A percentile compares a stretch with the other conserved stretches of the same genome.
These are phyloP conservation scores for Cosmia trapezina DNA, from an alignment of 2,888 invertebrate species.

Conservation along the genomic window DNA sequence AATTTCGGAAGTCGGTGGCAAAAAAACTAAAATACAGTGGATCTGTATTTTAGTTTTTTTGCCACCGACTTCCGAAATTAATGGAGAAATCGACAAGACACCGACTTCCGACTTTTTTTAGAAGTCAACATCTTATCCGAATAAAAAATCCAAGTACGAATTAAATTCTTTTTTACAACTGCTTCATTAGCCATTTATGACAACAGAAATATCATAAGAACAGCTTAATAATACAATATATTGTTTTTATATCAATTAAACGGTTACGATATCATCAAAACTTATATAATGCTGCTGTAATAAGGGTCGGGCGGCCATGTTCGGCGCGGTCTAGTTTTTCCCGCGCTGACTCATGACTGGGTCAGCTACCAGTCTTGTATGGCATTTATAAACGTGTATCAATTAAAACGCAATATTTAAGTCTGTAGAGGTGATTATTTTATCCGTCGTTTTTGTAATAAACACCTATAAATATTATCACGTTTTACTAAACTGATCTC, in stretches of 20 bases:
- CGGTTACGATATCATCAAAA: constrained; percentile 41
- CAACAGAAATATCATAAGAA: constrained; percentile 21
- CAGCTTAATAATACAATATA: constrained; percentile 33
- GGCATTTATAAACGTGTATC: constrained; percentile 46
- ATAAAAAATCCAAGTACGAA: background rate
- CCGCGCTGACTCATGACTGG: constrained; percentile 71
- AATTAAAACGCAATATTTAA: constrained; percentile 56
- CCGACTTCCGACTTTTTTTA: too few species aligned
- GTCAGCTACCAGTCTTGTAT: constrained; percentile 61
- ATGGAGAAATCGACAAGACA: too few species aligned
- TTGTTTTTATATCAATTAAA: constrained; percentile 33
- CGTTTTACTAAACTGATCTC: constrained; percentile 40
- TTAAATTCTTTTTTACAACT: constrained; percentile 13
- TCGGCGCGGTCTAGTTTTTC: constrained; percentile 69
- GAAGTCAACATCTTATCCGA: background rate
- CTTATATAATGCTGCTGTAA: constrained; percentile 11
- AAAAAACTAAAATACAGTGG: too few species aligned
- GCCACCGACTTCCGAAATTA: too few species aligned
- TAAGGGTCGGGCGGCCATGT: constrained; percentile 49
- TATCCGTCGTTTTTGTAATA: constrained; percentile 35
- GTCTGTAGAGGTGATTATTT: constrained; percentile 39
- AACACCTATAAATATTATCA: constrained; percentile 43
- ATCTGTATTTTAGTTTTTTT: too few species aligned
- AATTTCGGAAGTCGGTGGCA: too few species aligned
- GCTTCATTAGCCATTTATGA: constrained; percentile 29